phyloP scores from a whole-genome alignment of 2,797 vertebrate genomes.

The Allobates femoralis region DNA sequence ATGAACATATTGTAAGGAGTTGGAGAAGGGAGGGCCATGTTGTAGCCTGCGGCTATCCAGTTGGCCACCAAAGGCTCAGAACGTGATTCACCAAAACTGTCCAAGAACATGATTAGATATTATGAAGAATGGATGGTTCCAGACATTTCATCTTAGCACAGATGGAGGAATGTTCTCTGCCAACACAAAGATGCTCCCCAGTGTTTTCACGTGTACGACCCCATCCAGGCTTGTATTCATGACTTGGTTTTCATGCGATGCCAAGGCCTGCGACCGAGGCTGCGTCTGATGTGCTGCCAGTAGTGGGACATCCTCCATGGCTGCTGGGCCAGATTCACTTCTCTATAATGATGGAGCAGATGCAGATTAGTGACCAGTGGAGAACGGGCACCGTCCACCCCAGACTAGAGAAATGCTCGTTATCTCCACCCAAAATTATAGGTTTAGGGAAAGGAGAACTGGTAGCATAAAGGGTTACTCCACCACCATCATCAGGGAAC shows the following conservation, averaged over 20 bases:
- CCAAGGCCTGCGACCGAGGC: neutral
- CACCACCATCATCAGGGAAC: neutral
- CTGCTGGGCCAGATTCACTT: neutral
- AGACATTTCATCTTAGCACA: constrained; percentile 1
- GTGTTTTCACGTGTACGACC: neutral
- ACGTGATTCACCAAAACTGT: neutral
- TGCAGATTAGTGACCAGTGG: neutral
- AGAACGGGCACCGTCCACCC: no score
- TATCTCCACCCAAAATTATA: neutral
- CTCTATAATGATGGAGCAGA: constrained; percentile 7
- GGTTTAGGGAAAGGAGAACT: no score
- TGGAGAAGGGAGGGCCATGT: neutral
- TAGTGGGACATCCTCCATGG: no score
- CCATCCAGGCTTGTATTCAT: neutral
- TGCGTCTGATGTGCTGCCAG: constrained; percentile 50
- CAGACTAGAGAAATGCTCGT: neutral
- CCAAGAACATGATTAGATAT: constrained; percentile 11
- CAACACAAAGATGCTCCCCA: constrained; percentile 17
- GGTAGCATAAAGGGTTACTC: neutral
- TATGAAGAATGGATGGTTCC: neutral
- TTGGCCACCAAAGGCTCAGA: constrained; percentile 1
- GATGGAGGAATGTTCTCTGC: constrained; percentile 6
- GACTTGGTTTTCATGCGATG: constrained; percentile 28
- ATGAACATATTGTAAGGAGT: neutral
- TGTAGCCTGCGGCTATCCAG: neutral